Percentiles rank a stretch among this genome's conserved stretches.
Evolutionary conservation across 2,888 invertebrate species (phyloP).

Genomic region (Stenotaenia linearis): DNA sequence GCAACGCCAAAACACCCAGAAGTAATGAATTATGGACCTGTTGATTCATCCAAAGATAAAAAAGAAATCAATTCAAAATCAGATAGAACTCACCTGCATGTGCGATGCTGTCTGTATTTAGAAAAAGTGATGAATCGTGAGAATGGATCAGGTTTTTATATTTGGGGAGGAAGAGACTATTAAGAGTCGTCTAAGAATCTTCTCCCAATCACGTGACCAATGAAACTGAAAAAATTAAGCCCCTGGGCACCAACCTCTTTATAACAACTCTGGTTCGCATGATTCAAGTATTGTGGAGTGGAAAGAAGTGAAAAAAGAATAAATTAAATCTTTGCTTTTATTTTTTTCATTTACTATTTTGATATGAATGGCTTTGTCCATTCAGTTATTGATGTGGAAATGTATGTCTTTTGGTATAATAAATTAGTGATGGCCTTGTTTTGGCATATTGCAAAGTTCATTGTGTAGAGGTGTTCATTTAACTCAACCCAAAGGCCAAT

Average conservation of each 20-base stretch:
- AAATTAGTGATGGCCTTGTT: not conserved
- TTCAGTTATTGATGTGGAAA: not conserved
- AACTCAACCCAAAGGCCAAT: not conserved
- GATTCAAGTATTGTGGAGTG: not conserved
- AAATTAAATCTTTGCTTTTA: not conserved
- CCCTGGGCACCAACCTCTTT: not conserved
- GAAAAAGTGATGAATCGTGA: not conserved
- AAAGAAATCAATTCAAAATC: not conserved
- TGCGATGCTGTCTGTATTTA: not conserved
- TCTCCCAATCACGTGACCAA: not conserved
- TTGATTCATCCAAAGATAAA: too few relatives aligned
- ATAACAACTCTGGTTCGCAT: not conserved
- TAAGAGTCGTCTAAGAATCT: not conserved
- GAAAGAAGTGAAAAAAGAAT: not conserved
- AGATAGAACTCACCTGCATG: not conserved
- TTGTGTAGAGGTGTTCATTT: not conserved
- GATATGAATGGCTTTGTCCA: not conserved
- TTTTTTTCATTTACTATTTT: not conserved
- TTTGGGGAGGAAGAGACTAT: not conserved
- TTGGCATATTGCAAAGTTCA: not conserved
- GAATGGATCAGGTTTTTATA: not conserved
- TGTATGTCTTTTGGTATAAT: not conserved
- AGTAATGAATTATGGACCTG: not conserved
- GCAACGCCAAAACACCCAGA: not conserved
- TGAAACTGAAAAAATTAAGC: not conserved